Evolutionary conservation across 2,888 invertebrate species (phyloP).

Genomic region (Limnephilus auricula): DNA sequence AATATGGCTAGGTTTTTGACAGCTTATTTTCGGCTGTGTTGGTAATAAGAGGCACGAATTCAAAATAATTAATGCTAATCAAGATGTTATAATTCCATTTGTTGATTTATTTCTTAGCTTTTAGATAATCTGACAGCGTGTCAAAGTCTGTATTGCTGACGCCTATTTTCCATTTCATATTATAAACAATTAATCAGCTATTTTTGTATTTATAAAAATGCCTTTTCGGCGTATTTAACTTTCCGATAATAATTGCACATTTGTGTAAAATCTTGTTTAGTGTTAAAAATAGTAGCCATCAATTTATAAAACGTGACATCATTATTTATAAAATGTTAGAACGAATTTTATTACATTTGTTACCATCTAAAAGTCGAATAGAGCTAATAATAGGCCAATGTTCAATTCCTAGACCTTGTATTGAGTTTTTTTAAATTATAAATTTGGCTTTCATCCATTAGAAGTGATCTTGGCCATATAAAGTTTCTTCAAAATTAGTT

Average conservation of each 20-base stretch:
- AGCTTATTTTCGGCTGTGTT: slow-evolving; percentile 55
- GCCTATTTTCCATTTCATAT: neutral
- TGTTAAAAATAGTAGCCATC: neutral
- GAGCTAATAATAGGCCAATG: neutral
- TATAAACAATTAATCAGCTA: neutral
- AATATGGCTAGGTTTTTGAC: slow-evolving; percentile 56
- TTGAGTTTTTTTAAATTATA: no score
- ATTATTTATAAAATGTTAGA: neutral
- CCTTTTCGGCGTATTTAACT: neutral
- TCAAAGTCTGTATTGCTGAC: neutral
- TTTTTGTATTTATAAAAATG: neutral
- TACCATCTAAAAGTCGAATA: neutral
- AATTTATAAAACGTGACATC: neutral
- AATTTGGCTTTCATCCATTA: no score
- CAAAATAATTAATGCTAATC: slow-evolving; percentile 13
- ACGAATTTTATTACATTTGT: neutral
- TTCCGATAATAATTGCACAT: neutral
- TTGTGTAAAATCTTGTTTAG: neutral
- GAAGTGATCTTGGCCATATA: no score
- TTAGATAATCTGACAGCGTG: neutral
- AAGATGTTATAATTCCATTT: neutral
- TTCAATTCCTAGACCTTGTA: neutral
- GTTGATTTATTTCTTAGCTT: neutral
- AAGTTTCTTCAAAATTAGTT: no score
- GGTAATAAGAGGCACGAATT: slow-evolving; percentile 47